phyloP scores from a whole-genome alignment of 1,140 invertebrate species.

The Apis dorsata region DNA sequence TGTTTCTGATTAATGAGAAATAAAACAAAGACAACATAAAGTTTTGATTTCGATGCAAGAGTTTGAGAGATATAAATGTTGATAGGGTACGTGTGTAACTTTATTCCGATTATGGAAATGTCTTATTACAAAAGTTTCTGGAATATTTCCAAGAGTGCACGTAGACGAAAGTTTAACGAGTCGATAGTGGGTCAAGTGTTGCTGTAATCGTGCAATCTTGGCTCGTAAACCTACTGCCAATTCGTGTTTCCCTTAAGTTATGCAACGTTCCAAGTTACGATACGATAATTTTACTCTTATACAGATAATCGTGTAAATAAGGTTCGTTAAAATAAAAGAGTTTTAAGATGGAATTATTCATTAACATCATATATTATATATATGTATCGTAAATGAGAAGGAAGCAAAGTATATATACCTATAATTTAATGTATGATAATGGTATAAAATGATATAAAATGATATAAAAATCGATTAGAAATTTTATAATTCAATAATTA shows the following conservation, averaged over 20 bases:
- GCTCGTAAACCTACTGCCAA: conserved; percentile 45
- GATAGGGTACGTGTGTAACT: neutral
- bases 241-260: conserved; percentile 38
- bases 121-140: conserved; percentile 44
- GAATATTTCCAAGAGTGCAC: conserved; percentile 38
- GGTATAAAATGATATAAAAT: too few species aligned
- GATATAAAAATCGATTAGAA: too few species aligned
- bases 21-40: neutral
- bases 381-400: too few species aligned
- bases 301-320: neutral
- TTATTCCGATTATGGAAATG: conserved; percentile 44
- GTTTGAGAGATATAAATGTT: neutral
- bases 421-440: too few species aligned
- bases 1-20: too few species aligned
- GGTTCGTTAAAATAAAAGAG: conserved; percentile 12
- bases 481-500: too few species aligned
- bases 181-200: conserved; percentile 41
- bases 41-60: neutral
- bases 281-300: neutral
- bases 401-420: too few species aligned
- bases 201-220: conserved; percentile 47
- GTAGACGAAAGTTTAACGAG: conserved; percentile 45
- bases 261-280: neutral
- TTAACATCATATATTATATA: too few species aligned
- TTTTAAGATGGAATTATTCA: neutral